A percentile compares a stretch with the other conserved stretches of the same genome.
Conservation (phyloP, 1,140 invertebrate genomes). For the Drosophila obscura region DNA sequence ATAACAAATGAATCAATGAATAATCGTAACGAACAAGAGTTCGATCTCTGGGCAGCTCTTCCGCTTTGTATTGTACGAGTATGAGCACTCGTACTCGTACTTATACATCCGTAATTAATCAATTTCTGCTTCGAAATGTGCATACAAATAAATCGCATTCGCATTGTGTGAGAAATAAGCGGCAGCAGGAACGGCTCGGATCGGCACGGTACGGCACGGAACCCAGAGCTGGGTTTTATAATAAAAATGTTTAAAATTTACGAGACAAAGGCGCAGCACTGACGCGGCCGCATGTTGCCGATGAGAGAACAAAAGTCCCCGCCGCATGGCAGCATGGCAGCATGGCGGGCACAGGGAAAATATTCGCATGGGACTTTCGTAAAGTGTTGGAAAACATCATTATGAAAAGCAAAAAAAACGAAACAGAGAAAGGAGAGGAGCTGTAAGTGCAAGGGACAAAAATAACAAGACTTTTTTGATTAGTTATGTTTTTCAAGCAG, state of each 20-base stretch:
- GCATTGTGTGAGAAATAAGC: conserved; percentile 62
- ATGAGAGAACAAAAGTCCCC: conserved; percentile 21
- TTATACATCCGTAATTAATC: conserved; percentile 59
- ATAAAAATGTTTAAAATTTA: conserved; percentile 79
- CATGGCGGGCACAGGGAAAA: conserved; percentile 25
- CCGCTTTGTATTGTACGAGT: conserved; percentile 43
- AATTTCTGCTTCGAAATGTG: conserved; percentile 63
- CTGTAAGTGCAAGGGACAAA: conserved; percentile 5
- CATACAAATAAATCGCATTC: conserved; percentile 72
- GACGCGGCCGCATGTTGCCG: conserved; percentile 69
- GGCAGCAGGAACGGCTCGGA: conserved; percentile 7
- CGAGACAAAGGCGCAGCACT: conserved; percentile 76
- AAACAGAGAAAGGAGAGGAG: conserved; percentile 15
- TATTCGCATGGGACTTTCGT: conserved; percentile 57
- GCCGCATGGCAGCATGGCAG: conserved; percentile 7
- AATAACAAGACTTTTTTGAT: background rate
- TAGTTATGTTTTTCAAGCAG: background rate
- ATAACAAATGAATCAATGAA: conserved; percentile 12
- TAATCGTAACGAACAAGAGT: conserved; percentile 31
- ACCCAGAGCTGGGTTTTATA: conserved; percentile 48
- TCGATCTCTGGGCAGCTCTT: conserved; percentile 42
- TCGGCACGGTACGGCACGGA: background rate
- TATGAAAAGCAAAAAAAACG: conserved; percentile 42
- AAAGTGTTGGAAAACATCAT: conserved; percentile 67
- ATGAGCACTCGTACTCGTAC: too few relatives aligned